Evolutionary conservation across 2,888 invertebrate species (phyloP).

Genomic region (Dicroscelio sp.): DNA sequence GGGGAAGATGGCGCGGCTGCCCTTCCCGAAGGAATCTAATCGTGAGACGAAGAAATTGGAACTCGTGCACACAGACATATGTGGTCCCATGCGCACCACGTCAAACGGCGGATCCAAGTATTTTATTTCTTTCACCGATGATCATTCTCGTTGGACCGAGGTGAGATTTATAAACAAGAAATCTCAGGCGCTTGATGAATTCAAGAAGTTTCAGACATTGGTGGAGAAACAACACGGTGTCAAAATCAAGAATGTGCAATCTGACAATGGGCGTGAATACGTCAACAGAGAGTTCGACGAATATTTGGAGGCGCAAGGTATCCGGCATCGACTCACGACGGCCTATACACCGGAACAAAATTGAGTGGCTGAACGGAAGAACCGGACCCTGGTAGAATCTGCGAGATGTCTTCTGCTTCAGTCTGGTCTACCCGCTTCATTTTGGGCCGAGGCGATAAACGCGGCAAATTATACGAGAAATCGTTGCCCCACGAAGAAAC

Average conservation of each 20-base stretch:
- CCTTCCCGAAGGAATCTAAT: slow-evolving; percentile 50
- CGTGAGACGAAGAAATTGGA: neutral
- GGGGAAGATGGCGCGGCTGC: slow-evolving; percentile 37
- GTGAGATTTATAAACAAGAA: neutral
- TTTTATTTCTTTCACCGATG: neutral
- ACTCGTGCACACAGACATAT: slow-evolving; percentile 14
- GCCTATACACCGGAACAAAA: slow-evolving; percentile 87
- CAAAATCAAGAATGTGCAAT: neutral
- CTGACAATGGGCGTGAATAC: slow-evolving; percentile 8
- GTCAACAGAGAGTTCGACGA: neutral
- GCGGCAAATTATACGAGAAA: neutral
- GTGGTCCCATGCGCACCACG: neutral
- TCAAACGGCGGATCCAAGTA: neutral
- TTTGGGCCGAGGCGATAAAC: neutral
- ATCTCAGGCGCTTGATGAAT: neutral
- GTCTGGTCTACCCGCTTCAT: neutral
- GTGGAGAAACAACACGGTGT: neutral
- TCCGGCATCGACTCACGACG: slow-evolving; percentile 81
- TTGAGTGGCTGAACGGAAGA: slow-evolving; percentile 57
- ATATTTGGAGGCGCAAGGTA: slow-evolving; percentile 74
- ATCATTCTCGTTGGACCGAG: neutral
- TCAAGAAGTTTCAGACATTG: neutral
- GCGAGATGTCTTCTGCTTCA: slow-evolving; percentile 4
- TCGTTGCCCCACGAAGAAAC: neutral
- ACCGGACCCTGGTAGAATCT: neutral